Evolutionary conservation across 2,888 invertebrate genomes (phyloP).

Genomic region (Papilio gigon): DNA sequence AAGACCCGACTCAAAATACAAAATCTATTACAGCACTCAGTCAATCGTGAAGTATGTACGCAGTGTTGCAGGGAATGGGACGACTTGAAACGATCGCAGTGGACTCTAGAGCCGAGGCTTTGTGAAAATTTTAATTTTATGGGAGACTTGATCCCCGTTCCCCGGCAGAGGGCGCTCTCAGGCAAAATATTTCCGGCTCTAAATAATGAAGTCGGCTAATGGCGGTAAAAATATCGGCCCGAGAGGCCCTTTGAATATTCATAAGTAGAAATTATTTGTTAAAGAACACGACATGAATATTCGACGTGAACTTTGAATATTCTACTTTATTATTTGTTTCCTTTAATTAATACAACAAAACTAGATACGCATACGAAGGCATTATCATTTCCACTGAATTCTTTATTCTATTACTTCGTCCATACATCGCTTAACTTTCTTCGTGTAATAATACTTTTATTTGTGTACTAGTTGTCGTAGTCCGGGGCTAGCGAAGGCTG

Average conservation of each 20-base stretch:
- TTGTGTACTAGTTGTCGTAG: no score
- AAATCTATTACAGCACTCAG: slow-evolving; percentile 3
- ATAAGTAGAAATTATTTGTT: slow-evolving; percentile 40
- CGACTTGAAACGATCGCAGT: slow-evolving; percentile 10
- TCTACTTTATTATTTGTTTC: not conserved
- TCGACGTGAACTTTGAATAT: slow-evolving; percentile 37
- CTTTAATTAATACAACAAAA: slow-evolving; percentile 43
- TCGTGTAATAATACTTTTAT: no score
- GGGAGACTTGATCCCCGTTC: slow-evolving; percentile 54
- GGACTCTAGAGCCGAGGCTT: slow-evolving; percentile 22
- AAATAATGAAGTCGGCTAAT: slow-evolving; percentile 67
- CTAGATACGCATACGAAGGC: no score
- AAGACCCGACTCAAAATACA: not conserved
- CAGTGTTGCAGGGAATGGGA: not conserved
- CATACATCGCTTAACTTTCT: no score
- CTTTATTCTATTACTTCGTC: no score
- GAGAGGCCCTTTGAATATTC: slow-evolving; percentile 43
- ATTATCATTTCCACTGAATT: no score
- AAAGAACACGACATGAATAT: slow-evolving; percentile 53
- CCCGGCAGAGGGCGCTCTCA: slow-evolving; percentile 18
- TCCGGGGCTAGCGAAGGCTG: no score
- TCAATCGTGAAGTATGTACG: slow-evolving; percentile 4
- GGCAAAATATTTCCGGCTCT: slow-evolving; percentile 50
- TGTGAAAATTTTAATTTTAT: slow-evolving; percentile 60
- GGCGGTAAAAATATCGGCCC: slow-evolving; percentile 57